Evolutionary conservation across 1,140 invertebrate species (phyloP), one percentile per base, ranked within the genome.

Genomic region (Nasonia longicornis): DNA sequence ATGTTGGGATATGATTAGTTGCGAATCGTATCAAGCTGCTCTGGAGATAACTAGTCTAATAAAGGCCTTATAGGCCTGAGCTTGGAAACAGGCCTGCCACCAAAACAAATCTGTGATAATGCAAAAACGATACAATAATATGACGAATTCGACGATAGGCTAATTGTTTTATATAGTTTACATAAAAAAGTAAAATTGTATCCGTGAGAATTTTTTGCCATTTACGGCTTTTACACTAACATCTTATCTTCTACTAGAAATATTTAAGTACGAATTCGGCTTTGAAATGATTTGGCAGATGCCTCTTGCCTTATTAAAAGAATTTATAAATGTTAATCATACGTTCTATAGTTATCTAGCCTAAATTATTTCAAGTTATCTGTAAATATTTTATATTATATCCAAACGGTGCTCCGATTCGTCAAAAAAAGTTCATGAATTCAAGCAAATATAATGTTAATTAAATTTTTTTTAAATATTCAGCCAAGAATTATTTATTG

Each of bases 41-140:
- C 76, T 86, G 69, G 86, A 82, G 82, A 86, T 83, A 82, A 86
- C 89, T 89, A 90, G 89, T 90, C 88, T 83, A 85, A 83, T 85
- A 83, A 84, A 83, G 87, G 85, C 85, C 85, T 85, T 83, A 75
- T 77, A 83, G 81, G 85, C 58, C 75, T 86, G 84, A 84, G 82
- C 81, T 86, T 85, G 81, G 79, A 85, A 85, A 85, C 82, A 83
- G 88, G 88, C 86, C 87, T 89, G 87, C 85, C 85, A 89, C 85
- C 86, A 88, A 89, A 90, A 89, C 86, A 76, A 88, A 89, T 90
- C 90, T 90, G 89, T 91, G 90, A 91, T 91, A 91, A 90, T 82
- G 86, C 85, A 85, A 86, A 89, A 90, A 88, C 86, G 86, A 90
- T 90, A 90, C 89, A 90, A 90, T 91, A 91, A 90, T 85, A 77